A percentile compares a stretch with the other conserved stretches of the same genome.
Conservation (phyloP, 2,888 invertebrate genomes). For the Osmoderma eremita region DNA sequence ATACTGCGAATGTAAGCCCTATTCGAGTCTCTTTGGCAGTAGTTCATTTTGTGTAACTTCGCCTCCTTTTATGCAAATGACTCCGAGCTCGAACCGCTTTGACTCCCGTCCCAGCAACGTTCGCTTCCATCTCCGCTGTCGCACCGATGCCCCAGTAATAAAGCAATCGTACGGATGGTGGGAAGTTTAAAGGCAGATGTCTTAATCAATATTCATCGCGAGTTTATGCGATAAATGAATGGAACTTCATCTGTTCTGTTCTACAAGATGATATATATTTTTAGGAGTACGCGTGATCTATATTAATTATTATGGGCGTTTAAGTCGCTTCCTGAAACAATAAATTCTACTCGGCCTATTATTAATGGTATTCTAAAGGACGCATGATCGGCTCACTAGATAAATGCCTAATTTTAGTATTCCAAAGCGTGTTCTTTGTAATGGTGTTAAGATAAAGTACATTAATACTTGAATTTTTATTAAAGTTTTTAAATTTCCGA, state of each 20-base stretch:
- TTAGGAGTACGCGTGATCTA: conserved; percentile 33
- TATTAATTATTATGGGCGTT: conserved; percentile 36
- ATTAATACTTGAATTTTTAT: too few relatives aligned
- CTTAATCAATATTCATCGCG: conserved; percentile 53
- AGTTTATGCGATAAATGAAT: conserved; percentile 51
- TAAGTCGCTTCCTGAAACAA: conserved; percentile 27
- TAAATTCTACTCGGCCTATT: conserved; percentile 22
- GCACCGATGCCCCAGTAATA: conserved; percentile 30
- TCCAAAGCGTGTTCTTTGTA: not conserved
- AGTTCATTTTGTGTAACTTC: conserved; percentile 29
- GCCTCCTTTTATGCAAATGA: conserved; percentile 36
- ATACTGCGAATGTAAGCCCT: conserved; percentile 17
- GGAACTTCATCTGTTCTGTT: conserved; percentile 51
- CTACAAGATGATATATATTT: conserved; percentile 46
- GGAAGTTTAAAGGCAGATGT: conserved; percentile 45
- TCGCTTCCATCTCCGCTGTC: conserved; percentile 26
- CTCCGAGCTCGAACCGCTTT: conserved; percentile 29
- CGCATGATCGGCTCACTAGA: not conserved
- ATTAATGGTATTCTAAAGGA: not conserved
- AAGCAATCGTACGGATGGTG: conserved; percentile 43
- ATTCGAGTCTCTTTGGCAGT: conserved; percentile 13
- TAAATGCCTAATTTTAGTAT: not conserved
- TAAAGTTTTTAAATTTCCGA: too few relatives aligned
- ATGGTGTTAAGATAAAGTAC: too few relatives aligned
- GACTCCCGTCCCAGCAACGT: conserved; percentile 17